phyloP scores from a whole-genome alignment of 2,113 vertebrate genomes.

The Phaetusa simplex region DNA sequence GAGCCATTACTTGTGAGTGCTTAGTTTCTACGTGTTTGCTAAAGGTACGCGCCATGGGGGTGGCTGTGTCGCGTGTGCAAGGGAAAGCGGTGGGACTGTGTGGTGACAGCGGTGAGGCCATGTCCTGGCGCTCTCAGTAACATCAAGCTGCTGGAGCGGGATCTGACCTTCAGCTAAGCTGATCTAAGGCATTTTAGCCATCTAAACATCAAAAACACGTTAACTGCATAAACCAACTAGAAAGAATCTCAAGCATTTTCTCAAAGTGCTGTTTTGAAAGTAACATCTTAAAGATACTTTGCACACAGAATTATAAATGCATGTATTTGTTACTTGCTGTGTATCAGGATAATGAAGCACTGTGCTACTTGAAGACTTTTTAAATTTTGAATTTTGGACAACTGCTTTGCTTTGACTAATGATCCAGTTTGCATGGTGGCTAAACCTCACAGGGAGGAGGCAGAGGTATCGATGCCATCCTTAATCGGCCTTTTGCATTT shows the following conservation, averaged over 20 bases:
- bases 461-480: background rate
- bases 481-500: background rate
- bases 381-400: background rate
- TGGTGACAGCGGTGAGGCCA: background rate
- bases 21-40: background rate
- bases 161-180: background rate
- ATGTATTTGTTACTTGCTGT: background rate
- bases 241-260: background rate
- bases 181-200: background rate
- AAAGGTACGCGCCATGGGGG: accelerated
- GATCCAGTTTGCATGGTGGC: background rate
- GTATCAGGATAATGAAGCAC: background rate
- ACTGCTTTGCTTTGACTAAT: background rate
- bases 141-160: background rate
- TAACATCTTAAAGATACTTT: background rate
- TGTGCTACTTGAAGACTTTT: background rate
- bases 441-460: background rate
- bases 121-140: background rate
- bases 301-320: background rate
- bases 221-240: background rate
- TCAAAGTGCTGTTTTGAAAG: background rate
- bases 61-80: background rate
- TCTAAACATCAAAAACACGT: background rate
- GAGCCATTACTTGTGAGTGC: background rate
- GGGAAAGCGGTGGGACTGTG: background rate